phyloP scores from a whole-genome alignment of 2,113 vertebrate genomes.

The Tetraodon nigroviridis region DNA sequence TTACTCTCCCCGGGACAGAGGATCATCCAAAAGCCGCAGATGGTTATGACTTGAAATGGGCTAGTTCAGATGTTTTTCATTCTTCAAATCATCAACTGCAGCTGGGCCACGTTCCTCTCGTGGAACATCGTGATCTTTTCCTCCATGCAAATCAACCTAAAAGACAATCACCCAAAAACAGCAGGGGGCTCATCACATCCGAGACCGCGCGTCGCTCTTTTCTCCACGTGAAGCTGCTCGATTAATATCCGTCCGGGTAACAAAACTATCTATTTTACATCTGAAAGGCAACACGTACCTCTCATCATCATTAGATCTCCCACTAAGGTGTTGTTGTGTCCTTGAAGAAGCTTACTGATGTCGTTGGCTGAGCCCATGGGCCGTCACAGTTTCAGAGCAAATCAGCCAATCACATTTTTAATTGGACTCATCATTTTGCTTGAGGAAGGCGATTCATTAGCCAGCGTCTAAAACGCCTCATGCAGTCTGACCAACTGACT shows the following conservation, averaged over 20 bases:
- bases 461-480: conserved; percentile 35
- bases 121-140: no score
- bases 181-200: background rate
- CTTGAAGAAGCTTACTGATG: conserved; percentile 30
- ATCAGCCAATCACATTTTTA: conserved; percentile 24
- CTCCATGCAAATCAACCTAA: background rate
- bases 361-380: background rate
- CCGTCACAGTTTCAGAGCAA: conserved; percentile 12
- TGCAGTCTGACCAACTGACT: conserved; percentile 23
- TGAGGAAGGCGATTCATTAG: conserved; percentile 27
- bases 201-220: background rate
- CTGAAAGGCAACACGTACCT: conserved; percentile 13
- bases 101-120: no score
- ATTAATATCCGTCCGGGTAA: conserved; percentile 36
- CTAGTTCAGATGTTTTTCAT: background rate
- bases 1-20: background rate
- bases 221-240: conserved; percentile 25
- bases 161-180: background rate
- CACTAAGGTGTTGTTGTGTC: conserved; percentile 21
- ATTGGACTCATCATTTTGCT: conserved; percentile 29
- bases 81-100: no score
- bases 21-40: background rate
- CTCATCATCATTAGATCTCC: conserved; percentile 26
- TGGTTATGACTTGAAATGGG: background rate
- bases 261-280: conserved; percentile 28